Evolutionary conservation across 2,888 invertebrate genomes (phyloP), one percentile per base, ranked within the genome.

Genomic region (Chalcosyrphus nemorum): DNA sequence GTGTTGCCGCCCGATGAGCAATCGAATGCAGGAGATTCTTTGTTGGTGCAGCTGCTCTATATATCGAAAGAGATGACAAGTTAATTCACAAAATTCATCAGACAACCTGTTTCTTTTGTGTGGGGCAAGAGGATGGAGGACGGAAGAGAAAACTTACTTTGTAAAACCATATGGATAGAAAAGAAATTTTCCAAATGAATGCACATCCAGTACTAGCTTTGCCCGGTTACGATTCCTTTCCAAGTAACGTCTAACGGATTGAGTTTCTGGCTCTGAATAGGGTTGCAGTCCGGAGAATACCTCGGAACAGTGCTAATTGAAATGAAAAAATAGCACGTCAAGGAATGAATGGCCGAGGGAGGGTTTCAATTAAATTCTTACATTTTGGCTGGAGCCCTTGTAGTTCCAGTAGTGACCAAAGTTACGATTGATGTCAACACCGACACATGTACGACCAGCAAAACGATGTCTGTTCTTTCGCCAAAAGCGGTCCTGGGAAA

Each of bases 391-490:
- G 91, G 92, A 89, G 92, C 93, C 92, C 93, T 89, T 88, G 80
- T 86, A 88, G 76, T 91, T 94, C 95, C 96, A 96, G 86, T 93
- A 92, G 88, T 93, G 94, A 71, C 94, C 95, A 88, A 94, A 97
- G 92, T 97, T 97, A 6, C 96, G 92, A 90, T 96, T 96, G 6
- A 94, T 94, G 87, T 97, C 96, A 0, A 94, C 94, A 11, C 96
- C 96, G 0, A 91, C 90, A 88, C 96, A 96, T 0, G 89, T 87
- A 15, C 88, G 88, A 2, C 88, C 88, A 1, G 90, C 86, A 50
- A 90, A 89, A 4, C 91, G 92, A n/a, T 94, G 93, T 27, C 95
- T 93, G 15, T 95, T 95, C 89, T 95, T 95, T 59, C 95, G 93
- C 95, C 95, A 95, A 86, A 95, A 91, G 7, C 91, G 90, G 86